A percentile compares a stretch with the other conserved stretches of the same genome.
These are phyloP conservation scores for Asteroscopus sphinx DNA, from an alignment of 2,888 invertebrate species.

Conservation along the genomic window DNA sequence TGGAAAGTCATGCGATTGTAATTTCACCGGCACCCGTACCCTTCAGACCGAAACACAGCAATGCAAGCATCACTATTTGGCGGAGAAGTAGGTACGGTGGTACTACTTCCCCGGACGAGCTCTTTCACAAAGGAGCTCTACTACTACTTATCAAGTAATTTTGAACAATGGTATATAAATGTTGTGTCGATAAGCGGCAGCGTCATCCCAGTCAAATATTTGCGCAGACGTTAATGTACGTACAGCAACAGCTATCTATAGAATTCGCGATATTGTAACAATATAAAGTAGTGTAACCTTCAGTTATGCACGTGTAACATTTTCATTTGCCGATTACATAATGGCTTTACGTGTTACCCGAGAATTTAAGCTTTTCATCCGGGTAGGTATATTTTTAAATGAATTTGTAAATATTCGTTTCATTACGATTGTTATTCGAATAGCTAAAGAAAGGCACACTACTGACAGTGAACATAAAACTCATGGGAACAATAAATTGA, in stretches of 20 bases:
- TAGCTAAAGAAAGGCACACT: constrained; percentile 24
- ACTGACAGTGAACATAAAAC: constrained; percentile 53
- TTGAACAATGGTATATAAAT: too few species aligned
- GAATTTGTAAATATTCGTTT: constrained; percentile 10
- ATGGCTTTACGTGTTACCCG: constrained; percentile 24
- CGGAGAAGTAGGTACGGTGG: too few species aligned
- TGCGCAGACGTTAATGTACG: constrained; percentile 35
- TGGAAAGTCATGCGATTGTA: too few species aligned
- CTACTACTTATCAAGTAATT: neutral
- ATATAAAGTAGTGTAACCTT: constrained; percentile 40
- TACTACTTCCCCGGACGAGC: too few species aligned
- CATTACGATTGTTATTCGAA: constrained; percentile 18
- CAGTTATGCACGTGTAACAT: constrained; percentile 31
- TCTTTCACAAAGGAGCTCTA: too few species aligned
- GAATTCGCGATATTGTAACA: constrained; percentile 31
- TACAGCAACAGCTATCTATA: constrained; percentile 32
- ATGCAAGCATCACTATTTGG: too few species aligned
- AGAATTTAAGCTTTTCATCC: constrained; percentile 29
- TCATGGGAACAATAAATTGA: constrained; percentile 62
- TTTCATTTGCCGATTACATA: constrained; percentile 47
- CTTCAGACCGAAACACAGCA: too few species aligned
- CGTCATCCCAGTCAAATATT: constrained; percentile 33
- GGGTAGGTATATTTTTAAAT: constrained; percentile 14
- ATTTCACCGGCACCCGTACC: too few species aligned
- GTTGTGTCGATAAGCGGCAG: constrained; percentile 10